These are phyloP conservation scores for Sternotherus odoratus DNA, from an alignment of 2,797 vertebrate genomes.

Conservation along the genomic window DNA sequence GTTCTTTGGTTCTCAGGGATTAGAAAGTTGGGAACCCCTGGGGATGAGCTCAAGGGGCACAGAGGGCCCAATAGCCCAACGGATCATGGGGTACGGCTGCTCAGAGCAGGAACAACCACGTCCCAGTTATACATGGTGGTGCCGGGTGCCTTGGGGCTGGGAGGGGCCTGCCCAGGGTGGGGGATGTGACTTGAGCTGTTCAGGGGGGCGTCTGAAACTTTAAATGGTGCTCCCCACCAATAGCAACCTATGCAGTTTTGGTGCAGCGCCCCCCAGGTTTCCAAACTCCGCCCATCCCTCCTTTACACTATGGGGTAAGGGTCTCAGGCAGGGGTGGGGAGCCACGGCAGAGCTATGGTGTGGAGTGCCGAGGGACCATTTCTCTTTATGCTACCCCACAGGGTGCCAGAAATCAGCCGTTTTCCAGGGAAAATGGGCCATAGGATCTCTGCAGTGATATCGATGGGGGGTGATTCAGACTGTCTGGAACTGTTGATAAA, in stretches of 20 bases:
- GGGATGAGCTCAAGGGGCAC: no score
- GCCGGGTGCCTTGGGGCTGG: no score
- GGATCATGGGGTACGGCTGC: no score
- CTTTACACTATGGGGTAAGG: neutral
- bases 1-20: no score
- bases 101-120: no score
- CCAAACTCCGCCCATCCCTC: neutral
- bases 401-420: neutral
- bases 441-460: neutral
- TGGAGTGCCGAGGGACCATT: no score
- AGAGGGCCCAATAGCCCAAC: no score
- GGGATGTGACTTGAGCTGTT: neutral
- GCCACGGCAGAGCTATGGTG: rapidly evolving
- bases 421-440: neutral
- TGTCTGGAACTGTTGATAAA: neutral
- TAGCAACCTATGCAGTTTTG: neutral
- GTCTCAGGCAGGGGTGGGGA: no score
- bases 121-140: no score
- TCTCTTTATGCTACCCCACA: neutral
- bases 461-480: no score
- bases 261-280: no score
- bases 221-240: neutral
- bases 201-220: rapidly evolving
- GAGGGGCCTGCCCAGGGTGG: neutral
- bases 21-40: no score